Conservation (phyloP, 1,140 invertebrate genomes). For the Bemisia tabaci region DNA sequence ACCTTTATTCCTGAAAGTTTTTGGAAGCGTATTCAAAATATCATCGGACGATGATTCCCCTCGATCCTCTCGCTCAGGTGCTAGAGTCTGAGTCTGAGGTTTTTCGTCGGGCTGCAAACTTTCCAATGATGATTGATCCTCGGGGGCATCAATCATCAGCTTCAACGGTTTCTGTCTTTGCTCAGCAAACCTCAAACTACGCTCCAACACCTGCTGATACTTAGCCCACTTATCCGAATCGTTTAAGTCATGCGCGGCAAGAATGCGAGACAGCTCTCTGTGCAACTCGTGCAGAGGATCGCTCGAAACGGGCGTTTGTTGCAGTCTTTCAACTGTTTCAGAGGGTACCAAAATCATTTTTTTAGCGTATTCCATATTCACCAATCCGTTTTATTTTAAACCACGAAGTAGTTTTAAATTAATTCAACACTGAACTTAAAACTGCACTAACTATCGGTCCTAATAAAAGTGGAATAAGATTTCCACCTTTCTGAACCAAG, state of each 20-base stretch:
- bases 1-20: neutral
- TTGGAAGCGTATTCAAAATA: neutral
- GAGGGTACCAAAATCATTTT: conserved; percentile 13
- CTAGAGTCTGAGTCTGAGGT: neutral
- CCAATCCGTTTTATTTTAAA: too few relatives aligned
- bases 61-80: neutral
- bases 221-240: conserved; percentile 7
- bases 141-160: neutral
- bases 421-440: neutral
- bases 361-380: conserved; percentile 12
- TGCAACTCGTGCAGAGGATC: neutral
- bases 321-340: conserved; percentile 6
- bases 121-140: neutral
- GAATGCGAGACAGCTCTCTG: conserved; percentile 5
- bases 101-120: neutral
- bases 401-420: neutral
- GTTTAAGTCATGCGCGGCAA: neutral
- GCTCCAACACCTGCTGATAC: conserved; percentile 5
- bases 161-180: neutral
- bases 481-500: conserved; percentile 4
- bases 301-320: neutral
- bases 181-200: neutral
- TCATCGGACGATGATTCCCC: neutral
- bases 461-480: conserved; percentile 1
- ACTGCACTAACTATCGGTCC: conserved; percentile 3